A percentile compares a stretch with the other conserved stretches of the same genome.
Conservation (phyloP, 1,140 invertebrate species). For the Prorops nasuta region DNA sequence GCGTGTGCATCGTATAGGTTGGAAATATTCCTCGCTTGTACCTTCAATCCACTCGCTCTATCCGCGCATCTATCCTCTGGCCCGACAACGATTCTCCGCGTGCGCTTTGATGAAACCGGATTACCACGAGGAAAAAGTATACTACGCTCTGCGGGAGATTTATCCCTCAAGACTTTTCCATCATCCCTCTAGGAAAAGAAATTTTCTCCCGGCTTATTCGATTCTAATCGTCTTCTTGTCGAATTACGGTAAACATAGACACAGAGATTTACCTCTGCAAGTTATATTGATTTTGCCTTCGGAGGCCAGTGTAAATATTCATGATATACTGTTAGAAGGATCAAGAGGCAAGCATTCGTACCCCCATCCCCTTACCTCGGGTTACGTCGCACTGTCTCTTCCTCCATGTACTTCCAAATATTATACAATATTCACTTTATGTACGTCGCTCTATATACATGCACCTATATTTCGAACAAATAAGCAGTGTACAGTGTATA, state of each 20-base stretch:
- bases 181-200: conserved; percentile 14
- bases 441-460: no score
- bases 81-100: background rate
- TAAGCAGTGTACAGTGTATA: no score
- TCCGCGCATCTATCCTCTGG: background rate
- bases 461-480: no score
- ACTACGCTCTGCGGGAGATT: no score
- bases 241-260: conserved; percentile 24
- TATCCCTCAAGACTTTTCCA: no score
- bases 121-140: background rate
- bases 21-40: background rate
- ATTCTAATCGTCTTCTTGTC: conserved; percentile 19
- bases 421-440: no score
- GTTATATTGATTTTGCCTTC: conserved; percentile 43
- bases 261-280: conserved; percentile 20
- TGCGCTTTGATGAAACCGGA: background rate
- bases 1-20: no score
- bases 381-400: no score
- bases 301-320: conserved; percentile 46
- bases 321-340: conserved; percentile 43
- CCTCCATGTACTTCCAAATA: no score
- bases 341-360: conserved; percentile 32
- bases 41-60: background rate
- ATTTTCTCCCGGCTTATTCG: conserved; percentile 10
- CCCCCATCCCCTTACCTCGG: no score